Base-by-base conservation (phyloP, 2,888 invertebrate genomes). In the Dioctria rufipes region DNA sequence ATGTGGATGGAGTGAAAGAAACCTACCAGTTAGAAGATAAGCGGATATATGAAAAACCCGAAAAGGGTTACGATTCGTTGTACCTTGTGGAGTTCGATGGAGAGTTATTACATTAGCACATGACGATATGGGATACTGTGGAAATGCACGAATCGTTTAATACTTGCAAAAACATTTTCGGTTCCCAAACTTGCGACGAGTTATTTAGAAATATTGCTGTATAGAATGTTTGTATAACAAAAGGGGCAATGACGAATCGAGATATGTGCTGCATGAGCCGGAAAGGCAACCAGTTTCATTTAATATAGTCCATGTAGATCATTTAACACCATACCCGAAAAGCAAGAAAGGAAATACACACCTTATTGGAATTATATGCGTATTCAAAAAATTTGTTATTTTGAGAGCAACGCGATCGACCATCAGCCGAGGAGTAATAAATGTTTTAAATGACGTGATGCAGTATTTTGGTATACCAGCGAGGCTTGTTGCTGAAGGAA, bases 151-250 rank as follows among this genome's bases (percentile, higher is more conserved):
- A 58, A 80, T 81, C 0, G 25, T 82, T 11, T 69, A 80, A 2
- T 58, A 80, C 39, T 58, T 83, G 8, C 39, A 13, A 61, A 54
- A 85, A 51, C 82, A 84, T 8, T 90, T 87, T 83, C 89, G 87
- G 88, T 89, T 89, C 80, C 86, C 86, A 0, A 85, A 85, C 11
- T 86, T 89, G 87, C 83, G 84, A 40, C 80, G 83, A 3, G 87
- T 87, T 54, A 86, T 88, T 0, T 85, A 86, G 75, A 85, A 87
- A 77, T 89, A 90, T 0, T 82, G 61, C 61, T 61, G 61, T 37
- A 83, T 89, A 2, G 83, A 87, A 5, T 90, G 88, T 80, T 78
- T 87, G 5, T 87, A 87, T 65, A 84, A 85, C 39, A 88, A 89
- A 82, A 81, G 83, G 4, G 65, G 75, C 25, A 54, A 83, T 9